phyloP scores from a whole-genome alignment of 2,797 vertebrate genomes.

The Notolabrus celidotus region DNA sequence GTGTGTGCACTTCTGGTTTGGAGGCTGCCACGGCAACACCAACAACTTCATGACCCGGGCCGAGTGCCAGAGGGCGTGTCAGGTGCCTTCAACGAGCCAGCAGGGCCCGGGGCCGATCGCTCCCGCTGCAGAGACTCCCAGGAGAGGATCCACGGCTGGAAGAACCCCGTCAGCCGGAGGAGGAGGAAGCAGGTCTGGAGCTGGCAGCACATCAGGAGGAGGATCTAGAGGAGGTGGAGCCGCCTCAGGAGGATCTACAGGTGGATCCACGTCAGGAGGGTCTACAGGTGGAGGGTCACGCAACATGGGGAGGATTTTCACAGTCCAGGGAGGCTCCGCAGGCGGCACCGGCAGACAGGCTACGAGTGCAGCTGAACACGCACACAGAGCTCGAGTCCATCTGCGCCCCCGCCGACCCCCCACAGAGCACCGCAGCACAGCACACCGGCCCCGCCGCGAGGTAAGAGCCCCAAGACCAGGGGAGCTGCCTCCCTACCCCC shows the following conservation, averaged over 20 bases:
- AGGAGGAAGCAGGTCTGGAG: background rate
- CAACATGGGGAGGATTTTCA: slow-evolving; percentile 70
- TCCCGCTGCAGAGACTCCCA: background rate
- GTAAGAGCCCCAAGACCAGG: slow-evolving; percentile 75
- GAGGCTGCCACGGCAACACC: slow-evolving; percentile 92
- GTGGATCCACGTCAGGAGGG: slow-evolving; percentile 24
- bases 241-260: slow-evolving; percentile 11
- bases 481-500: slow-evolving; percentile 17
- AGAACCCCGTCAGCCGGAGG: slow-evolving; percentile 1
- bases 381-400: slow-evolving; percentile 63
- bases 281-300: slow-evolving; percentile 32
- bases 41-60: slow-evolving; percentile 91
- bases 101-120: background rate
- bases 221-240: background rate
- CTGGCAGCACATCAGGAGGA: background rate
- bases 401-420: slow-evolving; percentile 61
- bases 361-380: slow-evolving; percentile 66
- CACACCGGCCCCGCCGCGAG: slow-evolving; percentile 76
- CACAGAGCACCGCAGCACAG: slow-evolving; percentile 59
- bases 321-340: slow-evolving; percentile 51
- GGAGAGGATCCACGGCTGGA: slow-evolving; percentile 25
- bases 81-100: background rate
- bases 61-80: slow-evolving; percentile 89
- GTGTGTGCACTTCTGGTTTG: slow-evolving; percentile 95
- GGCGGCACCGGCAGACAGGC: slow-evolving; percentile 50